Evolutionary conservation across 2,888 invertebrate species (phyloP), one percentile per base, ranked within the genome.

Genomic region (Drosophila quinaria): DNA sequence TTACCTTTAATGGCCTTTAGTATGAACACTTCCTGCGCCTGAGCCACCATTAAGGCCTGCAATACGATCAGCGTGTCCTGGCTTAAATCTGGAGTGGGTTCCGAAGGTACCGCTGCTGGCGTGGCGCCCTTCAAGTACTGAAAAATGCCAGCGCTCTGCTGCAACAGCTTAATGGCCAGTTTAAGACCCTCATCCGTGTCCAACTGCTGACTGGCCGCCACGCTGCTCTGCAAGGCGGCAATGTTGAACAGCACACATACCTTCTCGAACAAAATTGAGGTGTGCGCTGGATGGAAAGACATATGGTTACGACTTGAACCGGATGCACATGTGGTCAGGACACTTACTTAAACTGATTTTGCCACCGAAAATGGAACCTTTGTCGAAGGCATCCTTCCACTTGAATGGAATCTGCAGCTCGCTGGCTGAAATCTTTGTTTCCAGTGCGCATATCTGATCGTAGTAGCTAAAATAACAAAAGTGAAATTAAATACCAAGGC

Each of bases 361-460:
- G 70, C 97, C 97, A 69, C 97, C 97, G 93, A 99, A 98, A 83
- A 99, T 95, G 9, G 97, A 96, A 58, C 98, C 98, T 91, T 97
- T 97, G 92, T 99, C 98, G 91, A 99, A 99, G 0, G 99, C 99
- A 95, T 99, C 99, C 93, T 98, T 98, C 99, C 99, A 99, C 93
- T 99, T 99, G 93, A 99, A 99, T 4, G 98, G 97, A 77, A 99
- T 97, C 92, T 97, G 97, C 61, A 99, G 95, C 93, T 99, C 99
- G 84, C 97, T 96, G 1, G 97, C 95, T 1, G 99, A 98, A 78
- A 99, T 96, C 94, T 99, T 99, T 63, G 95, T 94, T 93, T 99
- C 99, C 91, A 99, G 94, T 8, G 97, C 96, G 80, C 95, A 95
- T 67, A 99, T 94, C 93, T 99, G 99, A 94, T 99, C 99, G 94